These are phyloP conservation scores for Girardia tigrina DNA, from an alignment of 2,888 invertebrate species.

Conservation along the genomic window DNA sequence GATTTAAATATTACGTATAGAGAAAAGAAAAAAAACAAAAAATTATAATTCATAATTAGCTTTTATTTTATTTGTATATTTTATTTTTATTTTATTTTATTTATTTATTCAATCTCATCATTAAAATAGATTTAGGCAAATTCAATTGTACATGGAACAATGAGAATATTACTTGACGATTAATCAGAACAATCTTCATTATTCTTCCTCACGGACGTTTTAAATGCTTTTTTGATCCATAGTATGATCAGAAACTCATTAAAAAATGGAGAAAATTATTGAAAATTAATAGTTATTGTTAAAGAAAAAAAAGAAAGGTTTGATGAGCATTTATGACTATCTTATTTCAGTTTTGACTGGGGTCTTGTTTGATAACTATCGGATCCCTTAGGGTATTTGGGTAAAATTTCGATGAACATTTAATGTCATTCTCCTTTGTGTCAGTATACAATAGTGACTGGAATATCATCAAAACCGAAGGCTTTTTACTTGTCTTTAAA, in stretches of 20 bases:
- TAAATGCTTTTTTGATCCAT: neutral
- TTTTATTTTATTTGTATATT: neutral
- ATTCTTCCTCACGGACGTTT: neutral
- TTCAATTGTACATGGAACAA: neutral
- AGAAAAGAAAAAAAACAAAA: too few relatives aligned
- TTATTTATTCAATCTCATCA: constrained; percentile 5
- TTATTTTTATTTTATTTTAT: neutral
- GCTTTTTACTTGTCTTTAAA: neutral
- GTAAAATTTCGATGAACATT: constrained; percentile 16
- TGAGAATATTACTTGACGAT: neutral
- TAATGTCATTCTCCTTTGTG: neutral
- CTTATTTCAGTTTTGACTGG: neutral
- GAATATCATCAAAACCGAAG: constrained; percentile 16
- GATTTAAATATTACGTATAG: too few relatives aligned
- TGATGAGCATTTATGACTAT: constrained; percentile 6
- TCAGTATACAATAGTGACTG: constrained; percentile 7
- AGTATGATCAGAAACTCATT: neutral
- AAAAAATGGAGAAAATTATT: neutral
- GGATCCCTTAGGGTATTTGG: constrained; percentile 13
- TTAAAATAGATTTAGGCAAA: neutral
- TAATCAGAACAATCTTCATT: constrained; percentile 9
- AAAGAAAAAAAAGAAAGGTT: constrained; percentile 4
- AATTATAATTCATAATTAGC: too few relatives aligned
- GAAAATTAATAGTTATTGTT: constrained; percentile 12
- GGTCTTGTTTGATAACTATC: constrained; percentile 14